Conservation (phyloP, 2,888 invertebrate species). For the Tetramorium bicarinatum region DNA sequence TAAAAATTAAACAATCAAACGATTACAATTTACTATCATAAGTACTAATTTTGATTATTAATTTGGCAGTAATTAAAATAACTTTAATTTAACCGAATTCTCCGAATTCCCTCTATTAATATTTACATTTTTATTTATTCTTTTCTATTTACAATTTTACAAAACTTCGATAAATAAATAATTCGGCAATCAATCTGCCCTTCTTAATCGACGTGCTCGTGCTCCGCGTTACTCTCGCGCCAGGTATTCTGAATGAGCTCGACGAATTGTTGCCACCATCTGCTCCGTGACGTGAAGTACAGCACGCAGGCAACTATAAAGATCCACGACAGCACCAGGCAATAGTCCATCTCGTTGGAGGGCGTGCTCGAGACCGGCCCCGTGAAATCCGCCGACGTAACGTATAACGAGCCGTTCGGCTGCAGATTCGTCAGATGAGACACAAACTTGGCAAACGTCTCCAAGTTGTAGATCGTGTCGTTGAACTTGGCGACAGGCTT, state of each 20-base stretch:
- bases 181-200: background rate
- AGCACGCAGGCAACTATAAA: constrained; percentile 92
- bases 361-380: constrained; percentile 94
- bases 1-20: background rate
- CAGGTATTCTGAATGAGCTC: constrained; percentile 95
- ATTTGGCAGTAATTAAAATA: background rate
- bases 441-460: constrained; percentile 93
- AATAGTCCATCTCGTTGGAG: constrained; percentile 92
- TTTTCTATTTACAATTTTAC: constrained; percentile 12
- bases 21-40: background rate
- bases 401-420: constrained; percentile 89
- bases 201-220: constrained; percentile 91
- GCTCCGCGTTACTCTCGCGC: constrained; percentile 95
- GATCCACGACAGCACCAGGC: constrained; percentile 93
- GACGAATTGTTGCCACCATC: constrained; percentile 92
- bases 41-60: background rate
- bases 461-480: constrained; percentile 93
- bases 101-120: background rate
- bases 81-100: background rate
- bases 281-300: constrained; percentile 93
- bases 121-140: background rate
- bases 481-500: constrained; percentile 94
- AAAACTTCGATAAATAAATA: constrained; percentile 20
- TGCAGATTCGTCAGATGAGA: constrained; percentile 91
- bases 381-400: constrained; percentile 92